phyloP scores from a whole-genome alignment of 2,113 vertebrate genomes.

The Entomyzon cyanotis region DNA sequence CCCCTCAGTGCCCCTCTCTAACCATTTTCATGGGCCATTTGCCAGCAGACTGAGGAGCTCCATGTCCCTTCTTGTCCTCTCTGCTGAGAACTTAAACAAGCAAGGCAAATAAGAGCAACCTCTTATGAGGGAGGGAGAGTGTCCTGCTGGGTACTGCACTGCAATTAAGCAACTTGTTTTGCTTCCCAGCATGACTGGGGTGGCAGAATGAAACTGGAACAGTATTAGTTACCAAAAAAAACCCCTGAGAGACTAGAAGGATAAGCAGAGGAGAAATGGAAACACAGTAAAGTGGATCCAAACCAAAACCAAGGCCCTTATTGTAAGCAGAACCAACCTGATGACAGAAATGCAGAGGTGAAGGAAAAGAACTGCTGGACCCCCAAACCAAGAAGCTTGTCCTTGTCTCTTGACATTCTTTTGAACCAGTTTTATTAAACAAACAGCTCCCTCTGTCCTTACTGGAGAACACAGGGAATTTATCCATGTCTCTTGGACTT shows the following conservation, averaged over 20 bases:
- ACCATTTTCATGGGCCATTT: slow-evolving; percentile 2
- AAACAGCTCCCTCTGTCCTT: neutral
- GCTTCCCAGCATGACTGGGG: neutral
- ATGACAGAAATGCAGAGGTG: neutral
- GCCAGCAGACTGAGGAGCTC: neutral
- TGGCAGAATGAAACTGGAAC: neutral
- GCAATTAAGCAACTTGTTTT: slow-evolving; percentile 37
- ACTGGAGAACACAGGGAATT: neutral
- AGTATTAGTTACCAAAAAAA: neutral
- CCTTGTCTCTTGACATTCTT: neutral
- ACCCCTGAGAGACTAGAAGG: neutral
- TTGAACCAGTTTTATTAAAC: neutral
- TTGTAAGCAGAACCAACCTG: neutral
- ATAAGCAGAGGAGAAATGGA: neutral
- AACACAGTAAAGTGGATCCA: neutral
- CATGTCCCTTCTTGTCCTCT: neutral
- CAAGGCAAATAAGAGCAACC: neutral
- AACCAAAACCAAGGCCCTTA: neutral
- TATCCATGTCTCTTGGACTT: neutral
- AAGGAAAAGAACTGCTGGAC: neutral
- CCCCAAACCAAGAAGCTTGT: neutral
- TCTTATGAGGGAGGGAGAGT: neutral
- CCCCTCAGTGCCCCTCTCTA: neutral
- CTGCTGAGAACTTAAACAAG: neutral
- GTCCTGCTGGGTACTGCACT: slow-evolving; percentile 3